A percentile compares a stretch with the other conserved stretches of the same genome.
These are phyloP conservation scores for Odontocerum albicorne DNA, from an alignment of 2,888 invertebrate genomes.

Conservation along the genomic window DNA sequence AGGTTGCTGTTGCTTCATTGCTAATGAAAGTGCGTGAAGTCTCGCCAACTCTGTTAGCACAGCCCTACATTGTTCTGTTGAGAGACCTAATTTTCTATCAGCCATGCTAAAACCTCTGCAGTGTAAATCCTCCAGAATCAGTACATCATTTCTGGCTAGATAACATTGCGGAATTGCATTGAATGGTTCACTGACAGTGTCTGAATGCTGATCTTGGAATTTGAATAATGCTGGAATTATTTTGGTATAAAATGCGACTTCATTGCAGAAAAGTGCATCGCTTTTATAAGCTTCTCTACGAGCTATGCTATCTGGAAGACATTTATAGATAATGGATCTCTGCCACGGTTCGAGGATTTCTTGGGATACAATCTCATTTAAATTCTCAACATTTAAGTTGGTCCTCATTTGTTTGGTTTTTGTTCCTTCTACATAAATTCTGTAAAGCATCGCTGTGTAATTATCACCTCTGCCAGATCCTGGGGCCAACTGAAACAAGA, in stretches of 20 bases:
- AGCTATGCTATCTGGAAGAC: conserved; percentile 65
- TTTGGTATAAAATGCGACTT: conserved; percentile 71
- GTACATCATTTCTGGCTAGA: conserved; percentile 58
- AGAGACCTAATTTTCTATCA: conserved; percentile 62
- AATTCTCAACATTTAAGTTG: conserved; percentile 40
- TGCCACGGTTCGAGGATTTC: conserved; percentile 59
- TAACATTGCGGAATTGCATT: conserved; percentile 63
- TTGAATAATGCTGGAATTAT: conserved; percentile 66
- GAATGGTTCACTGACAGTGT: conserved; percentile 50
- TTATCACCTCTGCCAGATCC: conserved; percentile 76
- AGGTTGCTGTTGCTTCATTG: conserved; percentile 61
- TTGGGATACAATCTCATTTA: conserved; percentile 43
- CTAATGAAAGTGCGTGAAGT: conserved; percentile 66
- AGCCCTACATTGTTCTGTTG: conserved; percentile 60
- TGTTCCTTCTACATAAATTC: conserved; percentile 61
- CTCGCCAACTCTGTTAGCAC: conserved; percentile 63
- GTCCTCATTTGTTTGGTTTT: conserved; percentile 15
- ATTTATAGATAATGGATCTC: conserved; percentile 69
- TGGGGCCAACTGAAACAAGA: conserved; percentile 57
- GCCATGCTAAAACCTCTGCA: conserved; percentile 64
- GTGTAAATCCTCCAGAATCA: conserved; percentile 64
- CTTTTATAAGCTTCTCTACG: conserved; percentile 71
- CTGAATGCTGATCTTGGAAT: conserved; percentile 57
- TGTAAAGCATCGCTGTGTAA: conserved; percentile 73
- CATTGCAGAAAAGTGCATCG: conserved; percentile 70